These are phyloP conservation scores for Alloplasta piceator DNA, from an alignment of 2,888 invertebrate species.

Conservation along the genomic window DNA sequence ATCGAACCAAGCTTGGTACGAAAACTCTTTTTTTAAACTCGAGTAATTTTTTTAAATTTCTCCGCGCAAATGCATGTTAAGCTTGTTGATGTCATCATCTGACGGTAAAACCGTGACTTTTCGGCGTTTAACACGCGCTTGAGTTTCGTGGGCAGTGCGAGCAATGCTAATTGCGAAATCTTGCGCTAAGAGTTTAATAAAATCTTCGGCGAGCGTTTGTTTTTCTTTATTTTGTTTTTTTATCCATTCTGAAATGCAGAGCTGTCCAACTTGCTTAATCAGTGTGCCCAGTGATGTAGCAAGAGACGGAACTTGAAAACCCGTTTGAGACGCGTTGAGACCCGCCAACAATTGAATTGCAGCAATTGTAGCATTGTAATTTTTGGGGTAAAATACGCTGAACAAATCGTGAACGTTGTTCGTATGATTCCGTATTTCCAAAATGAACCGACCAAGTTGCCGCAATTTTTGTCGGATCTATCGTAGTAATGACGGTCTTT, in stretches of 20 bases:
- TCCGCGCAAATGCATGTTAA: conserved; percentile 36
- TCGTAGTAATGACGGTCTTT: conserved; percentile 49
- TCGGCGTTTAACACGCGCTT: conserved; percentile 33
- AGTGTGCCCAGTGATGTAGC: conserved; percentile 60
- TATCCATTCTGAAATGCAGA: conserved; percentile 57
- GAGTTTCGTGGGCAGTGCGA: conserved; percentile 52
- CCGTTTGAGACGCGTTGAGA: conserved; percentile 30
- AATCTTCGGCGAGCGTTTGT: conserved; percentile 49
- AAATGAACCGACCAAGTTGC: conserved; percentile 56
- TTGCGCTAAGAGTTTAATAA: conserved; percentile 49
- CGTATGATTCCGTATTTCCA: conserved; percentile 23
- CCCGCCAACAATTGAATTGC: conserved; percentile 60
- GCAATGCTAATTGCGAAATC: conserved; percentile 43
- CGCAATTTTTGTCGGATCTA: conserved; percentile 57
- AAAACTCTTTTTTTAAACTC: conserved; percentile 32
- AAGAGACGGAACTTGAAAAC: conserved; percentile 49
- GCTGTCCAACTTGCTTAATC: conserved; percentile 55
- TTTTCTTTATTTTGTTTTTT: conserved; percentile 47
- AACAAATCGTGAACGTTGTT: conserved; percentile 40
- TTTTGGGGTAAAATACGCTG: conserved; percentile 49
- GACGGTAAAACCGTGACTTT: conserved; percentile 42
- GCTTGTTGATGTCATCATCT: conserved; percentile 39
- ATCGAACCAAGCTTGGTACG: conserved; percentile 27
- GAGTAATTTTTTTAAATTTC: conserved; percentile 18
- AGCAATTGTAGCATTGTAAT: conserved; percentile 47